Base-by-base conservation (phyloP, 2,888 invertebrate species). In the Drosophila paranaensis region DNA sequence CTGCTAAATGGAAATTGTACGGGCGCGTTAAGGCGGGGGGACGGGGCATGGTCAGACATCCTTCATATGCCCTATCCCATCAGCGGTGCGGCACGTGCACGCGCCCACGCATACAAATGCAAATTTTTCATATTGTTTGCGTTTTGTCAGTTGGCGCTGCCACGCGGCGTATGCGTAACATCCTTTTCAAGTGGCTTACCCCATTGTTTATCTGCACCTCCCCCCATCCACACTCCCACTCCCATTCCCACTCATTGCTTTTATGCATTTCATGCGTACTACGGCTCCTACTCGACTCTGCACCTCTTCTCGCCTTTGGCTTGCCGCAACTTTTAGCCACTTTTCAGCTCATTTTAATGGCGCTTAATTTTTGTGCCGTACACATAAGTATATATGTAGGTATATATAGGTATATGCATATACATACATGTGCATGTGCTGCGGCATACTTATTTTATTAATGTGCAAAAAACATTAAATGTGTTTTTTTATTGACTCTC, bases 61-160 rank as follows among this genome's bases (percentile, higher is more conserved):
- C 56, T 35, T 35, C 20, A 40, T 16, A 9, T 5, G 16, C 42
- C 51, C 55, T 37, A 10, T 46, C 16, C 45, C 25, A 40, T 30
- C 48, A 48, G 5, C 48, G 48, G 48, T 16, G 48, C 45, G 50
- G 70, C 72, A 76, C 70, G 63, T 74, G 80, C 60, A 74, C 83
- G 77, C 81, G 65, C 63, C 45, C 63, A 70, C 74, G 83, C 85
- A 79, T 79, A 79, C 77, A 79, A 77, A 81, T 86, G 88, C 77
- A 76, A 86, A 79, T 77, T 71, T 69, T 64, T 68, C 71, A 78
- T 76, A 71, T 75, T 82, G 77, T 84, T 82, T 74, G 77, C 61
- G 58, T 79, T 77, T 79, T 71, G 68, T 66, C 79, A 79, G 78
- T 74, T 56, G 71, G 33, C 33, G 46, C 71, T 50, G 54, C 48